These are phyloP conservation scores for Empis livida DNA, from an alignment of 2,888 invertebrate species.

Conservation along the genomic window DNA sequence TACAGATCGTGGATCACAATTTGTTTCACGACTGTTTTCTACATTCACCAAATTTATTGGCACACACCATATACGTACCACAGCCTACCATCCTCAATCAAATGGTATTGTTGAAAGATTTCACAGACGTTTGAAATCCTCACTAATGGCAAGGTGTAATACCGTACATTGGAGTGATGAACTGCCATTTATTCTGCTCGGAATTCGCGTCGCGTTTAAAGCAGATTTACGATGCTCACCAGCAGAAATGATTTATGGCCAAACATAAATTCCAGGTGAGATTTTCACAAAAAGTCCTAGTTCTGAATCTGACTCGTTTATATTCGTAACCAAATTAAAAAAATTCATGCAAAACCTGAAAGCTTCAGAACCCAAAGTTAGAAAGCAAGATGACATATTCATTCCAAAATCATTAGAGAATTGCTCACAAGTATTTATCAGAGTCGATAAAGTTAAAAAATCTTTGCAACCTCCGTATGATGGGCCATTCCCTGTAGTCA, in stretches of 20 bases:
- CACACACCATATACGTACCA: too few species aligned
- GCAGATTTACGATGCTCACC: neutral
- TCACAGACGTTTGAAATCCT: neutral
- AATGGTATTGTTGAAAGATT: neutral
- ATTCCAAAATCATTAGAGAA: too few species aligned
- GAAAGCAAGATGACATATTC: too few species aligned
- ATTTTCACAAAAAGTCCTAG: neutral
- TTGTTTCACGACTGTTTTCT: slow-evolving; percentile 5
- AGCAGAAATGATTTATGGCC: neutral
- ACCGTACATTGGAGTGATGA: neutral
- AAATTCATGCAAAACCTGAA: too few species aligned
- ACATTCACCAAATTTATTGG: neutral
- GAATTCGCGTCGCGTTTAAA: neutral
- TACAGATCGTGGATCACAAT: slow-evolving; percentile 3
- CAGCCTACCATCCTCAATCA: neutral
- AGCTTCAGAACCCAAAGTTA: too few species aligned
- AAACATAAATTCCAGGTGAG: neutral
- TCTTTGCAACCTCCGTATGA: slow-evolving; percentile 2
- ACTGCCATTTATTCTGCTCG: too few species aligned
- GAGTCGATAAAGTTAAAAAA: neutral
- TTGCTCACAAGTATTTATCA: neutral
- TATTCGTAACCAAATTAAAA: too few species aligned
- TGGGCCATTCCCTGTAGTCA: slow-evolving; percentile 5
- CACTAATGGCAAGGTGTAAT: neutral
- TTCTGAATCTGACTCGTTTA: too few species aligned